These are phyloP conservation scores for Epicauta chinensis DNA, from an alignment of 1,140 invertebrate species.

Conservation along the genomic window DNA sequence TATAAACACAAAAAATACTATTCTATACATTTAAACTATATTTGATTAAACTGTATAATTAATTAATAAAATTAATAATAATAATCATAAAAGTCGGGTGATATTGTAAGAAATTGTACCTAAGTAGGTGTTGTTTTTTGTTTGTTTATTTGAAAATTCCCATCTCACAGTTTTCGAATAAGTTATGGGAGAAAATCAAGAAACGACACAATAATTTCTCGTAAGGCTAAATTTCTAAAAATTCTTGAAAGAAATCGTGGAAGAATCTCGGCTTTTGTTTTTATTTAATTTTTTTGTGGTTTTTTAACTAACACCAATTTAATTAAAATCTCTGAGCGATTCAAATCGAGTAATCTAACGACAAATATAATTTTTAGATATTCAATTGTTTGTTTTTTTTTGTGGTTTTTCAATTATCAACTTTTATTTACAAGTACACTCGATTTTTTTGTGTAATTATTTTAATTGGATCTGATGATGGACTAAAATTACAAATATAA, in stretches of 20 bases:
- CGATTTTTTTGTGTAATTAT: constrained; percentile 4
- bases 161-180: too few species aligned
- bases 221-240: too few species aligned
- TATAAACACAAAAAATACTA: constrained; percentile 6
- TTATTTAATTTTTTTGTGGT: constrained; percentile 13
- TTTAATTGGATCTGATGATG: too few species aligned
- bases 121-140: constrained; percentile 9
- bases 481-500: constrained; percentile 4
- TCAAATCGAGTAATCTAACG: constrained; percentile 18
- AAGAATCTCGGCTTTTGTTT: constrained; percentile 10
- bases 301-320: constrained; percentile 19
- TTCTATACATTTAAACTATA: constrained; percentile 21
- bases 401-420: too few species aligned
- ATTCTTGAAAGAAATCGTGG: too few species aligned
- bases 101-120: constrained; percentile 10
- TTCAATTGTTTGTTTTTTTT: too few species aligned
- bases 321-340: constrained; percentile 25
- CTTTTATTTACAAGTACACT: constrained; percentile 19
- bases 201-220: too few species aligned
- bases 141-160: constrained; percentile 5
- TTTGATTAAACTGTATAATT: constrained; percentile 8
- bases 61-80: constrained; percentile 14
- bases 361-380: constrained; percentile 21
- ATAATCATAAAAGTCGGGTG: neutral
- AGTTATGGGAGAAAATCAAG: too few species aligned